A percentile compares a stretch with the other conserved stretches of the same genome.
Conservation (phyloP, 2,797 vertebrate genomes). For the Moxostoma hubbsi region DNA sequence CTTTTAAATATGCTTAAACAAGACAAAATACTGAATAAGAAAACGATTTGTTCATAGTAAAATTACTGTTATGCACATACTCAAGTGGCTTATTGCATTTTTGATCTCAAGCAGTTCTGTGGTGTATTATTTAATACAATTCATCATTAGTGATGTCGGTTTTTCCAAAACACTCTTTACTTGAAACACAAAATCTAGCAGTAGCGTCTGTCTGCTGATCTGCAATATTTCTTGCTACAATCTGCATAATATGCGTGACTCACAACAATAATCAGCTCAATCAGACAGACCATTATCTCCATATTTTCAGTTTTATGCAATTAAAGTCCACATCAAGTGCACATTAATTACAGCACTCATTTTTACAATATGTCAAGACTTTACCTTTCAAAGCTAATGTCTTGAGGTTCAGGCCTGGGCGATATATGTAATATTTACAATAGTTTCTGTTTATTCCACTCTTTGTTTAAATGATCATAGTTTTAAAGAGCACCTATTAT, state of each 20-base stretch:
- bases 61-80: too few species aligned
- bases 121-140: not conserved
- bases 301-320: not conserved
- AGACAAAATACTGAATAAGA: too few species aligned
- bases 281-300: not conserved
- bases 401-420: too few species aligned
- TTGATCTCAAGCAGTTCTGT: not conserved
- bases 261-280: not conserved
- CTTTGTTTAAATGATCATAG: too few species aligned
- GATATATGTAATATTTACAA: too few species aligned
- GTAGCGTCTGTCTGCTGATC: not conserved
- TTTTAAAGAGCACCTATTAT: too few species aligned
- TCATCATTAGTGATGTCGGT: not conserved
- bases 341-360: conserved; percentile 6
- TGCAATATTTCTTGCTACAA: conserved; percentile 10
- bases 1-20: too few species aligned
- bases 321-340: not conserved
- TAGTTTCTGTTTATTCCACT: too few species aligned
- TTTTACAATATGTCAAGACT: not conserved
- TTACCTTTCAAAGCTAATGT: not conserved
- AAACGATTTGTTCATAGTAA: too few species aligned
- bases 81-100: not conserved
- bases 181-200: not conserved
- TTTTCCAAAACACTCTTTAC: not conserved
- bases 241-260: conserved; percentile 17